These are phyloP conservation scores for Eurytemora carolleeae DNA, from an alignment of 1,140 invertebrate species.

Conservation along the genomic window DNA sequence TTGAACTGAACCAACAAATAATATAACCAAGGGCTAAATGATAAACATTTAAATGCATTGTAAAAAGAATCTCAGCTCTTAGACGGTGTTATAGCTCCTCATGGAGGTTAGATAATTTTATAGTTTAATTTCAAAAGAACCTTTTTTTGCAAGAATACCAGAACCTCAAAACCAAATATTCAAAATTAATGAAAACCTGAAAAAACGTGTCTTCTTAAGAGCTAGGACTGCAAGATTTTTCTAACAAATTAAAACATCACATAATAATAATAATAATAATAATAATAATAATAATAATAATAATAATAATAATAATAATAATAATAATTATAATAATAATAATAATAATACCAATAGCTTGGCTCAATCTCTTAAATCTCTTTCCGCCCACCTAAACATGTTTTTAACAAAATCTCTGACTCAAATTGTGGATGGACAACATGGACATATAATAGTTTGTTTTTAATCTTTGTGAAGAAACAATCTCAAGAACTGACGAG, in stretches of 20 bases:
- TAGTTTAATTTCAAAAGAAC: no score
- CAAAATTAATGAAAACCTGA: neutral
- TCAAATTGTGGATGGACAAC: neutral
- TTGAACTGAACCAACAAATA: neutral
- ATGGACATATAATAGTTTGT: neutral
- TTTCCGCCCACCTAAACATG: neutral
- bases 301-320: neutral
- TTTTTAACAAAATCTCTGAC: neutral
- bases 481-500: neutral
- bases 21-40: neutral
- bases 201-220: neutral
- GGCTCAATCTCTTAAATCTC: neutral
- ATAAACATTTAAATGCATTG: neutral
- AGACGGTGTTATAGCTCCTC: no score
- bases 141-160: no score
- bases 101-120: no score
- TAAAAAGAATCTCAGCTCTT: no score
- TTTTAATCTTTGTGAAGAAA: neutral
- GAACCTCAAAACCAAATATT: neutral
- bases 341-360: neutral
- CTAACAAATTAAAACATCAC: no score
- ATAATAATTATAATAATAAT: neutral
- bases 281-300: neutral
- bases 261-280: neutral
- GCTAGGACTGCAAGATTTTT: no score